Evolutionary conservation across 2,797 vertebrate genomes (phyloP).

Genomic region (Spondyliosoma cantharus): DNA sequence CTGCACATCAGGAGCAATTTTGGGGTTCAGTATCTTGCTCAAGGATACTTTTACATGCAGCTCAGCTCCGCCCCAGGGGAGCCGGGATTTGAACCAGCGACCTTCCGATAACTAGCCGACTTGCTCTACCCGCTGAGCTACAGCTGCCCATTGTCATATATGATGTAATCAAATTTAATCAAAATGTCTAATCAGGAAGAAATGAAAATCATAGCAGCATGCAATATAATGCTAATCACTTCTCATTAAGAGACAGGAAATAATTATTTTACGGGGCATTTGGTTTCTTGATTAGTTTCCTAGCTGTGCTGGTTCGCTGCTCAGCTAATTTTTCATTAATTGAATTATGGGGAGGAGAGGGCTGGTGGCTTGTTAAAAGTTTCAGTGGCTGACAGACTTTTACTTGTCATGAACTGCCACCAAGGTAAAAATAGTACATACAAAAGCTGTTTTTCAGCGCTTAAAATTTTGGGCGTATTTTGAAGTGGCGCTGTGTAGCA

Average conservation of each 20-base stretch:
- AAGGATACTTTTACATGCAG: too few species aligned
- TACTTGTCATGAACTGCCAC: not conserved
- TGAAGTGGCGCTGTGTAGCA: not conserved
- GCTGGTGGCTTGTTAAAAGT: slow-evolving; percentile 17
- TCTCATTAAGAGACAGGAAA: slow-evolving; percentile 3
- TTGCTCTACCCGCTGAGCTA: too few species aligned
- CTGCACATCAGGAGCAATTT: too few species aligned
- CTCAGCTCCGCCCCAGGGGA: too few species aligned
- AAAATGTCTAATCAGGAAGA: not conserved
- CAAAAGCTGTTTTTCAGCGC: not conserved
- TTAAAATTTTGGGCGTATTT: not conserved
- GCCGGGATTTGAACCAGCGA: too few species aligned
- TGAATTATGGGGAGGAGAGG: not conserved
- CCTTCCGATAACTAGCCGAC: too few species aligned
- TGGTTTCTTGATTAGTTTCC: slow-evolving; percentile 16
- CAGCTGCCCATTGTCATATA: not conserved
- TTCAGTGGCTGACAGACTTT: not conserved
- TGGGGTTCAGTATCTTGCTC: too few species aligned
- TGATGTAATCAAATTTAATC: slow-evolving; percentile 8
- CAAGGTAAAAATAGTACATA: not conserved
- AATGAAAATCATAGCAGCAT: not conserved
- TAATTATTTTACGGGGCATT: not conserved
- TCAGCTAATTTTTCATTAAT: slow-evolving; percentile 18
- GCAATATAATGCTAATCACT: not conserved
- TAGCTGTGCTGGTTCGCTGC: not conserved